Evolutionary conservation across 2,888 invertebrate species (phyloP), one percentile per base, ranked within the genome.

Genomic region (Hybos culiciformis): DNA sequence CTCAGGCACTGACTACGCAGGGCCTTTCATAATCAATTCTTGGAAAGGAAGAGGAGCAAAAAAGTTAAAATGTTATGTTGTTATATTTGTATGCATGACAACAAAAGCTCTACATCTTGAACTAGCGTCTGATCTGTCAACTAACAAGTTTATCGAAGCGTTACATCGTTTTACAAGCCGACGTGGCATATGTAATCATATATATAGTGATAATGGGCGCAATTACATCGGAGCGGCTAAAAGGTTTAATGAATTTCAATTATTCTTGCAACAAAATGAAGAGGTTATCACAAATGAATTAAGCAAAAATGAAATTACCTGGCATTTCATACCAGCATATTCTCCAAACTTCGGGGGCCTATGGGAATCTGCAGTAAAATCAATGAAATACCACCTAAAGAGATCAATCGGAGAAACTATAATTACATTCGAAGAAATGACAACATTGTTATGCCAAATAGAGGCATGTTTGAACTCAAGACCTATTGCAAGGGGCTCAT

Each of bases 341-440:
- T 44, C 54, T 9, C 53, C 56, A 2, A 54, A 58, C 42, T 54
- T 53, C 39, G 55, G 57, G 5, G 56, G 56, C 4, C 29, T 56
- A 6, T 57, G 55, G 54, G 58, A 59, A 42, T 49, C 53, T 4
- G 52, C 49, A 7, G 52, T 58, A 4, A 53, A 54, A 39, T 49
- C 50, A 1, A 45, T 52, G 8, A 60, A 58, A 43, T 45, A 42
- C 40, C 56, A 56, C 37, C 40, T 58, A 6, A 44, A 46, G 15
- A 42, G 52, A 18, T 42, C 51, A 4, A 36, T 55, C 8, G 53
- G 54, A 7, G 43, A 48, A 9, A 14, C 34, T 9, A 45, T 36
- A n/a, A 39, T 56, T 8, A 54, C 50, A 2, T 53, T 46, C 31
- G 52, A 56, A 44, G 53, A 59, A 42, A 46, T 56, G 20, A 23